Base-by-base conservation (phyloP, 2,113 vertebrate species). In the Dipodomys spectabilis region DNA sequence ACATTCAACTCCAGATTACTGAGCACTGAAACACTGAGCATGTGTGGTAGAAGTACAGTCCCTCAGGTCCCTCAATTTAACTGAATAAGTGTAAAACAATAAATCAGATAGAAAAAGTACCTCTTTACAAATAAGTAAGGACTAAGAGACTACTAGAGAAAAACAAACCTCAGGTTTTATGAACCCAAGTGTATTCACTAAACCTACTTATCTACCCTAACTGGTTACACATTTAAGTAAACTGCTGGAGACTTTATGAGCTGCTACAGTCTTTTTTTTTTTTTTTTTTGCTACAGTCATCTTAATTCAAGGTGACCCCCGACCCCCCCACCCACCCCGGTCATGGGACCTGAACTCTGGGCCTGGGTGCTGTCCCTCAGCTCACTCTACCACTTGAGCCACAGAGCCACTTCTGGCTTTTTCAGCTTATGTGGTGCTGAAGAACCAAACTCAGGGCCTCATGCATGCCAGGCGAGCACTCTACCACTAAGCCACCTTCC, bases 71-170 rank as follows among this genome's bases (percentile, higher is more conserved):
- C 53, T 57, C 15, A 13, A 57, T 60, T 71, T 28, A 75, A 80
- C 1, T 82, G 23, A 53, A 74, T 39, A 44, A 16, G 49, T 22
- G 71, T 74, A 93, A 86, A 19, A 18, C 30, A 82, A 45, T 2
- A 27, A 83, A 73, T 57, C 32, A 86, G 30, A 73, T 49, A 8
- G 88, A 75, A 44, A 32, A 88, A 65, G 0, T 88, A 30, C 65
- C 35, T 71, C 1, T 71, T 12, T 60, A 73, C 16, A 89, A 93
- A 72, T 16, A 68, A 93, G 5, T 45, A 69, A 75, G 6, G 39
- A 91, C 39, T 69, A 44, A 91, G 44, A 79, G 11, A 94, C 25
- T 82, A 82, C 20, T 30, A 91, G 25, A 82, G 11, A 78, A 92
- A 88, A 73, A 0, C n/a, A 79, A 84, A 86, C 7, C 18, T 2